Base-by-base conservation (phyloP, 2,797 vertebrate genomes). In the Halcyon smyrnensis region DNA sequence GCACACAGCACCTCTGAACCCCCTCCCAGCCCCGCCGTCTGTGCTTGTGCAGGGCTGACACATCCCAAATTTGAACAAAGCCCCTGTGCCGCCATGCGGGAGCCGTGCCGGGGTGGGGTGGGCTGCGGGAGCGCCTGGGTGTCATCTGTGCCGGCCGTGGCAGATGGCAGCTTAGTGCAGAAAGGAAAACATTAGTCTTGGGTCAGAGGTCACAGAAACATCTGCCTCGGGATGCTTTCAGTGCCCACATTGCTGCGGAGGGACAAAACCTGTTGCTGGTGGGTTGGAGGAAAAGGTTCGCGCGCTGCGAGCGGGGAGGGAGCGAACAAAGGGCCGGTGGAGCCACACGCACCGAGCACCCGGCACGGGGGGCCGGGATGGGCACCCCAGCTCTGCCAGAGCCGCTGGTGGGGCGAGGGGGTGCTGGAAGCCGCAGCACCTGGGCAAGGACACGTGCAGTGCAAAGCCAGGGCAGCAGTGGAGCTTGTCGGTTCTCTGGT, bases 171-270 rank as follows among this genome's bases (percentile, higher is more conserved):
- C 98, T 98, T 98, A 98, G 98, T 71, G 80, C 94, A 73, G 93
- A 97, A 98, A 98, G 98, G 98, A 98, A 99, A 97, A 98, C 98
- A 98, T 98, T 95, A 98, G 98, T 98, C 95, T 54, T 36, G 98
- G 99, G 99, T 99, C 98, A 99, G 97, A 99, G 99, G 99, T 99
- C 99, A 34, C 88, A 85, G 96, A 97, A 98, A 98, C 99, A 99
- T 99, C 99, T 99, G 99, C 98, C 98, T 98, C 82, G 32, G 97
- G 97, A 97, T 97, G 97, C 96, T 97, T 93, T 94, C 97, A 96
- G 97, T 98, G 98, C 98, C 97, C 75, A 93, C 99, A 99, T 99
- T 98, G 98, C 98, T 98, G 94, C 53, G 94, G 97, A 97, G 73
- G 85, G 87, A 91, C 69, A 89, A 57, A 96, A 97, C 97, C 98